phyloP scores from a whole-genome alignment of 2,113 vertebrate species.

The Misgurnus mizolepis region DNA sequence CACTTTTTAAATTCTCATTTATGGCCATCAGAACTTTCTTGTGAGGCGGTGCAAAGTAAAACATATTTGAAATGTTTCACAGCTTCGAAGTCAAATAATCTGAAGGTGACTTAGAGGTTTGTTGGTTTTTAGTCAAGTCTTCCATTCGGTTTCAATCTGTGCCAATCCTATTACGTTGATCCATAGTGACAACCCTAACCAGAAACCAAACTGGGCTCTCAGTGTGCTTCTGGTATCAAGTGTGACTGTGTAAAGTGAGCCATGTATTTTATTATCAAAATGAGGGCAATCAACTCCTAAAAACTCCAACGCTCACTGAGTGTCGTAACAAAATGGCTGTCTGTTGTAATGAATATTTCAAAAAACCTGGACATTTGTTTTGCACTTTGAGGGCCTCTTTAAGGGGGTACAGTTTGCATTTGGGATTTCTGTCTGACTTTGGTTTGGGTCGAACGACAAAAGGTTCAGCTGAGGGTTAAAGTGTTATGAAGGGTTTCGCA shows the following conservation, averaged over 20 bases:
- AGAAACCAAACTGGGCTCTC: constrained; percentile 64
- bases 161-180: constrained; percentile 70
- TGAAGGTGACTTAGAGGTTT: constrained; percentile 66
- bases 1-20: constrained; percentile 52
- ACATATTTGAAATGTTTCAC: constrained; percentile 50
- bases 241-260: constrained; percentile 72
- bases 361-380: constrained; percentile 65
- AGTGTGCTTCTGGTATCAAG: constrained; percentile 74
- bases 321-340: constrained; percentile 65
- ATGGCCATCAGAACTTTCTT: not conserved
- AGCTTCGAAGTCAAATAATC: constrained; percentile 52
- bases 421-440: constrained; percentile 28
- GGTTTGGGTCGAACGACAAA: constrained; percentile 28
- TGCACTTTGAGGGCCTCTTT: constrained; percentile 30
- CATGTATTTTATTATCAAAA: constrained; percentile 71
- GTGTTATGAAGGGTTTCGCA: constrained; percentile 24
- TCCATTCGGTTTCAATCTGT: constrained; percentile 61
- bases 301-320: constrained; percentile 8
- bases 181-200: constrained; percentile 70
- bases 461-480: constrained; percentile 76
- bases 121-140: constrained; percentile 45
- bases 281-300: constrained; percentile 66
- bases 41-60: not conserved
- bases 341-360: constrained; percentile 76
- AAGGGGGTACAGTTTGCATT: constrained; percentile 9